Base-by-base conservation (phyloP, 2,113 vertebrate species). In the Arizona elegans region DNA sequence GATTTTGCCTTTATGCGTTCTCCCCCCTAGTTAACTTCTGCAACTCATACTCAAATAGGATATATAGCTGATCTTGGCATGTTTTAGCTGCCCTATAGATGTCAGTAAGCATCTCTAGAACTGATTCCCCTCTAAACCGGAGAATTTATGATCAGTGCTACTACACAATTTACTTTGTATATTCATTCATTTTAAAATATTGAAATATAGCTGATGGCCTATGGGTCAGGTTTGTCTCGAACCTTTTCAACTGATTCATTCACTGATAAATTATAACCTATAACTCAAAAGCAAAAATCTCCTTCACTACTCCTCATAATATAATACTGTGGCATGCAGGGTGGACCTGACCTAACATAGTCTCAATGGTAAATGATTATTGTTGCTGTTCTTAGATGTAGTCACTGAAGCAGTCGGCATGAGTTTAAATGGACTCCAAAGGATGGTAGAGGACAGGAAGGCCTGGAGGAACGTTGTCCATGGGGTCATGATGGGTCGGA, bases 71-170 rank as follows among this genome's bases (percentile, higher is more conserved):
- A 94, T 97, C 62, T 8, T 75, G 95, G 96, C 92, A 94, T 93
- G 26, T 26, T 96, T 90, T 93, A 59, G 15, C 95, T 96, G 96
- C 62, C 97, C 97, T 95, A 95, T 94, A 97, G 96, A 87, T 96
- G 97, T 96, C 97, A 97, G 93, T 56, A 50, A 75, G 88, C 96
- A 96, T 96, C 93, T 97, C 96, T 96, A 95, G 95, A 96, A 95
- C 97, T 97, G 96, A 95, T 87, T 95, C 92, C 1, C 94, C 95
- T 94, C 86, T 92, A 95, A 95, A 95, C 96, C 92, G 96, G 96
- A 97, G 97, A 96, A 96, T 95, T 97, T 97, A 95, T 90, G 94
- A 97, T 96, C 96, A 81, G 17, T 43, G 91, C 93, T 91, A 54
- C 90, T 75, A 0, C 54, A 90, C 90, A 86, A 19, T 91, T 75